Evolutionary conservation across 2,888 invertebrate species (phyloP).

Genomic region (Podotricha telesiphe): DNA sequence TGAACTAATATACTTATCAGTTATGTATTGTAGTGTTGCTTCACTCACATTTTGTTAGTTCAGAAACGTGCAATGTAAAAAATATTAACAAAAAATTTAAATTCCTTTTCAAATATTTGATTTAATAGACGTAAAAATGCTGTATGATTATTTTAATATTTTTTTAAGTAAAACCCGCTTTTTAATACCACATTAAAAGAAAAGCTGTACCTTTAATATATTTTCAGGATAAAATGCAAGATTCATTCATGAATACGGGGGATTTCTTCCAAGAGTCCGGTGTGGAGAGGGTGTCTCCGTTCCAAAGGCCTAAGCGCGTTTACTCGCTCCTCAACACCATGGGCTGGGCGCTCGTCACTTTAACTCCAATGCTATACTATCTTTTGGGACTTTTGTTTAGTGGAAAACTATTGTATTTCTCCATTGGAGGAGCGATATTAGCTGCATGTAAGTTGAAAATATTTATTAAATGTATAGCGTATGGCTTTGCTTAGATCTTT

Average conservation of each 20-base stretch:
- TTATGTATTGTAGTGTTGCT: too few species aligned
- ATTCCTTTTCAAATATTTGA: too few species aligned
- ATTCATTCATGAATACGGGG: conserved; percentile 89
- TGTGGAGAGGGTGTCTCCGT: conserved; percentile 84
- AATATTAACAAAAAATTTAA: too few species aligned
- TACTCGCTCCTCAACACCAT: conserved; percentile 88
- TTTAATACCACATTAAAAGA: too few species aligned
- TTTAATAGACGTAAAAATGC: too few species aligned
- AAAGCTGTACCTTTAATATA: neutral
- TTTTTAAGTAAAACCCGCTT: too few species aligned
- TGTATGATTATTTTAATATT: too few species aligned
- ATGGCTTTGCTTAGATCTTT: too few species aligned
- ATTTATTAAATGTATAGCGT: neutral
- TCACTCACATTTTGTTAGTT: too few species aligned
- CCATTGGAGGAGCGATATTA: conserved; percentile 87
- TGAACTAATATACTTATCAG: too few species aligned
- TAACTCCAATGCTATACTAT: conserved; percentile 89
- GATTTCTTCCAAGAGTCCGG: conserved; percentile 92
- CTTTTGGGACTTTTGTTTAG: conserved; percentile 87
- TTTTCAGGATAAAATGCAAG: conserved; percentile 88
- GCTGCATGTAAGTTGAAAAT: conserved; percentile 87
- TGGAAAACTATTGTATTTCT: conserved; percentile 88
- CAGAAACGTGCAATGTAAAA: too few species aligned
- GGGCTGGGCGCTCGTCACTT: conserved; percentile 87
- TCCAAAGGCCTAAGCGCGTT: conserved; percentile 83